A percentile compares a stretch with the other conserved stretches of the same genome.
These are phyloP conservation scores for Epinephelus fuscoguttatus DNA, from an alignment of 2,113 vertebrate species.

Conservation along the genomic window DNA sequence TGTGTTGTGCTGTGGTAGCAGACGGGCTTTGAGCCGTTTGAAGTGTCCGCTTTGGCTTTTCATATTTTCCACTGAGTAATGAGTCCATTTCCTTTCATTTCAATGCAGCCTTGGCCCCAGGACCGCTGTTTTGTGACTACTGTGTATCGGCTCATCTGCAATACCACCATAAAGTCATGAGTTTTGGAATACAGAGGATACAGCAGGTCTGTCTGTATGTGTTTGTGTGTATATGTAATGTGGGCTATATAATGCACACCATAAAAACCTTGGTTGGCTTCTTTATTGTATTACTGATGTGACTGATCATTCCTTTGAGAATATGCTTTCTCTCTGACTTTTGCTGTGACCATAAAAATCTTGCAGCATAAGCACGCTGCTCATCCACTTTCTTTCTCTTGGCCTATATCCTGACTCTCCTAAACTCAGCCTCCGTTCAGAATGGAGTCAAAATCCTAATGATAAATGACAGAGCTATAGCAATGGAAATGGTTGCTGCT, in stretches of 20 bases:
- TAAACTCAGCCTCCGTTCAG: too few relatives aligned
- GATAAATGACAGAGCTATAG: not conserved
- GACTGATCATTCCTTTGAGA: constrained; percentile 3
- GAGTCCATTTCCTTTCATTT: constrained; percentile 45
- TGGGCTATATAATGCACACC: not conserved
- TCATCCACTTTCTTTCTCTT: constrained; percentile 3
- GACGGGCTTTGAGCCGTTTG: constrained; percentile 8
- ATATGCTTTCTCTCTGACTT: constrained; percentile 15
- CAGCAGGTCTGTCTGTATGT: not conserved
- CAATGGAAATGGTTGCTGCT: not conserved
- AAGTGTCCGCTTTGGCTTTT: not conserved
- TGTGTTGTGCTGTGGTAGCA: constrained; percentile 4
- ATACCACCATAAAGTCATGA: constrained; percentile 26
- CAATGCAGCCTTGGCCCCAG: constrained; percentile 31
- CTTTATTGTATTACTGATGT: constrained; percentile 7
- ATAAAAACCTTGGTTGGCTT: constrained; percentile 15
- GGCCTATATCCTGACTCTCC: not conserved
- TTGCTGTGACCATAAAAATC: constrained; percentile 19
- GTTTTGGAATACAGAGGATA: not conserved
- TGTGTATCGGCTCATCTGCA: not conserved
- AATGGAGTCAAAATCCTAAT: too few relatives aligned
- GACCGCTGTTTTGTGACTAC: constrained; percentile 17
- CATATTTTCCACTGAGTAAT: constrained; percentile 25
- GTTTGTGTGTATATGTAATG: not conserved
- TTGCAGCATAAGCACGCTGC: constrained; percentile 8